These are phyloP conservation scores for Himantopus leucocephalus DNA, from an alignment of 2,113 vertebrate genomes.

Conservation along the genomic window DNA sequence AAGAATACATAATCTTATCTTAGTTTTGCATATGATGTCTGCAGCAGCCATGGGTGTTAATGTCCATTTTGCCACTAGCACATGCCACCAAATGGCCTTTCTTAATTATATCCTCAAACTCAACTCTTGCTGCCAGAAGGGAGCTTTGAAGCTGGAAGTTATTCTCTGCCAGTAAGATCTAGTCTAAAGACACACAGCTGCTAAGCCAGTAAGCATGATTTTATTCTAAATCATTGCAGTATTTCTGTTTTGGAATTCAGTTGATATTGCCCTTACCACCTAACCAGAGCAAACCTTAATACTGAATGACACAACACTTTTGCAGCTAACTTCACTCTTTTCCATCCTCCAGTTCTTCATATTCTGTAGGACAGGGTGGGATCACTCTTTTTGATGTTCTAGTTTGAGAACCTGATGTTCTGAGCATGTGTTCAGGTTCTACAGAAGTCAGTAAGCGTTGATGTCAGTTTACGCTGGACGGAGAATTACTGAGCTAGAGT, in stretches of 20 bases:
- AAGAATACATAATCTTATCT: not conserved
- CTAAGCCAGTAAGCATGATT: not conserved
- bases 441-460: not conserved
- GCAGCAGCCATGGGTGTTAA: not conserved
- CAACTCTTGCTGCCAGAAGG: not conserved
- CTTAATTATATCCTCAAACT: not conserved
- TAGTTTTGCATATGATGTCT: not conserved
- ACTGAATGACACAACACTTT: accelerated
- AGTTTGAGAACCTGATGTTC: not conserved
- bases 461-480: not conserved
- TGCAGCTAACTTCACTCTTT: not conserved
- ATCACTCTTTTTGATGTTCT: not conserved
- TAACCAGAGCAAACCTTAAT: not conserved
- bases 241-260: not conserved
- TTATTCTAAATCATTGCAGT: not conserved
- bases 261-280: not conserved
- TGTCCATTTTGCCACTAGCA: not conserved
- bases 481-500: not conserved
- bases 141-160: not conserved
- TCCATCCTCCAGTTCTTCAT: not conserved
- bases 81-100: not conserved
- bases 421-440: accelerated
- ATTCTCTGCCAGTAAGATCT: not conserved
- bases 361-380: not conserved
- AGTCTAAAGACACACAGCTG: not conserved